Conservation (phyloP, 1,140 invertebrate species). For the Muscidifurax raptorellus region DNA sequence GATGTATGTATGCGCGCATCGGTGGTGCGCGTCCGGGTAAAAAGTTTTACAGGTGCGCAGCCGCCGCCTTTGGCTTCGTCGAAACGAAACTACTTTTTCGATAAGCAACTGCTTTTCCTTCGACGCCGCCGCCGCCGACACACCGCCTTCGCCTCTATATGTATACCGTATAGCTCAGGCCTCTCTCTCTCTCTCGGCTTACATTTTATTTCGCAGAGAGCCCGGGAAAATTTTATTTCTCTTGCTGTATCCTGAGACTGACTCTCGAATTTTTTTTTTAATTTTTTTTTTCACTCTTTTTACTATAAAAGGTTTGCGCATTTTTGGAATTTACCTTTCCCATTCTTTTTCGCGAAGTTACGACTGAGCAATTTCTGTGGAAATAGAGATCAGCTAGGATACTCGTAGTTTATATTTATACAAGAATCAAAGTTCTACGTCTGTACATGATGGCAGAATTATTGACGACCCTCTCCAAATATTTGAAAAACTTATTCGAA, state of each 20-base stretch:
- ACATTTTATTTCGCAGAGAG: neutral
- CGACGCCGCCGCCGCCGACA: neutral
- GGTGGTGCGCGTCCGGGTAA: neutral
- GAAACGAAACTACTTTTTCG: slow-evolving; percentile 13
- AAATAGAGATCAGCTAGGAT: neutral
- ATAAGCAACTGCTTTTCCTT: slow-evolving; percentile 5
- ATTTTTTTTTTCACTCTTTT: slow-evolving; percentile 6
- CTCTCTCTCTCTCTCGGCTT: neutral
- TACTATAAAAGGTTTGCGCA: neutral
- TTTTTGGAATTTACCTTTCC: neutral
- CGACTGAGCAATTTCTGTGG: neutral
- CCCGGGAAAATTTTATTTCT: slow-evolving; percentile 14
- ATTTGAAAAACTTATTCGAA: no score
- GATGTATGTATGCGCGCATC: neutral
- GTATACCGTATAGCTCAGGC: neutral
- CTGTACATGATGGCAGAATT: neutral
- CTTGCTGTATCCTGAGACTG: neutral
- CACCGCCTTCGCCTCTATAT: neutral
- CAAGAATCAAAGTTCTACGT: neutral
- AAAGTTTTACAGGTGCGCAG: slow-evolving; percentile 1
- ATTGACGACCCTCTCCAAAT: neutral
- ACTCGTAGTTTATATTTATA: neutral
- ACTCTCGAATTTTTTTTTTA: slow-evolving; percentile 2
- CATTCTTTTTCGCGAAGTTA: neutral
- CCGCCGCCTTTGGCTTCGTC: neutral